These are phyloP conservation scores for Gastracanthus pulcherrimus DNA, from an alignment of 2,888 invertebrate genomes.

Conservation along the genomic window DNA sequence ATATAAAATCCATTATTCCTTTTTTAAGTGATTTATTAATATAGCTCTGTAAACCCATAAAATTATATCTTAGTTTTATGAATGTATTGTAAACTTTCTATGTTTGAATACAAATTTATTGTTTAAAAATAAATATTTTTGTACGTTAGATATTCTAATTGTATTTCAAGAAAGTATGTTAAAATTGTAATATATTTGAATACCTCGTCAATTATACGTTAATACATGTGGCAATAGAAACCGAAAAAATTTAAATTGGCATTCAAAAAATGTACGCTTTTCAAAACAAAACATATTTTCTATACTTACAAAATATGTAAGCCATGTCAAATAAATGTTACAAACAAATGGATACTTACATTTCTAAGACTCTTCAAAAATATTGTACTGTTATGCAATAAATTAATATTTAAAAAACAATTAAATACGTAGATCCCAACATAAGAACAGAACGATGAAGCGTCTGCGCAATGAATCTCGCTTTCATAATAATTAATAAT, in stretches of 20 bases:
- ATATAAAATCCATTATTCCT: too few species aligned
- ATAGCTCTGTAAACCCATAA: too few species aligned
- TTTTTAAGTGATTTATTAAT: too few species aligned
- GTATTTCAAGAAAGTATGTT: conserved; percentile 32
- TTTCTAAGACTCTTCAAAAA: neutral
- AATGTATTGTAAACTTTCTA: too few species aligned
- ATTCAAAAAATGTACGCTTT: neutral
- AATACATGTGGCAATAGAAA: neutral
- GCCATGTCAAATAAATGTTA: neutral
- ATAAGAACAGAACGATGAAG: neutral
- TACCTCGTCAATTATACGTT: neutral
- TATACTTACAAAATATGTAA: neutral
- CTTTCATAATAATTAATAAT: conserved; percentile 26
- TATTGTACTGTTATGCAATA: neutral
- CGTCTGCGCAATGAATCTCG: neutral
- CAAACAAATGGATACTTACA: neutral
- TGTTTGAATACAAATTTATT: conserved; percentile 2
- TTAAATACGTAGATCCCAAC: neutral
- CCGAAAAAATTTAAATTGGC: conserved; percentile 8
- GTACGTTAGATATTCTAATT: neutral
- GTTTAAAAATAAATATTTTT: neutral
- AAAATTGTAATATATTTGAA: conserved; percentile 23
- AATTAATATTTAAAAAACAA: neutral
- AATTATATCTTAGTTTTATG: too few species aligned
- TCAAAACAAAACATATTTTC: conserved; percentile 10